Conservation (phyloP, 2,113 vertebrate species). For the Heterotilapia buettikoferi region DNA sequence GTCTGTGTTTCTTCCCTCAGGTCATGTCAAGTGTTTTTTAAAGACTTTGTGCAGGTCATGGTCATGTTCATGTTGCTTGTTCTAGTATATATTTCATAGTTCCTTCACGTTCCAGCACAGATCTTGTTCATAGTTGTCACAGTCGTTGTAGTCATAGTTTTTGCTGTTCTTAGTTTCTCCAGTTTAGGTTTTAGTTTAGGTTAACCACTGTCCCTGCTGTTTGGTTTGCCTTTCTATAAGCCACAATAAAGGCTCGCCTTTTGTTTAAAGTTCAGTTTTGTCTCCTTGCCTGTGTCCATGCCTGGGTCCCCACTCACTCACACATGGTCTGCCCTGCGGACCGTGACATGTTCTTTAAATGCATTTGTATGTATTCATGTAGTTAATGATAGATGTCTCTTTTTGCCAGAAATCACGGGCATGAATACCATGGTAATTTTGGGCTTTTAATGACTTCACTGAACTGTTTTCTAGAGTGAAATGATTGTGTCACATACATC, state of each 20-base stretch:
- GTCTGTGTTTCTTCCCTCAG: background rate
- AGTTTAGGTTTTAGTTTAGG: background rate
- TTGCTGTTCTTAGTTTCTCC: background rate
- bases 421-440: background rate
- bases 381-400: background rate
- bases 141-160: background rate
- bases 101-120: fast-evolving
- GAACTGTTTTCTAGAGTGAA: background rate
- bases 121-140: background rate
- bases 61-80: background rate
- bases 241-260: fast-evolving
- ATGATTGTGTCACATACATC: background rate
- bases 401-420: background rate
- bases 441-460: background rate
- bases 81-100: background rate
- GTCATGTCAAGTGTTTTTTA: background rate
- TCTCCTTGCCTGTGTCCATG: background rate
- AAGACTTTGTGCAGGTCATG: background rate
- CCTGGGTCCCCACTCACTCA: background rate
- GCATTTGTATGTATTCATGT: background rate
- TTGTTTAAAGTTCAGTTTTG: background rate
- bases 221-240: background rate
- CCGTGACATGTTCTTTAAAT: background rate
- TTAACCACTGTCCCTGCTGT: background rate
- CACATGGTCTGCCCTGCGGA: background rate